These are phyloP conservation scores for Cyanoliseus patagonus DNA, from an alignment of 2,113 vertebrate genomes.

Conservation along the genomic window DNA sequence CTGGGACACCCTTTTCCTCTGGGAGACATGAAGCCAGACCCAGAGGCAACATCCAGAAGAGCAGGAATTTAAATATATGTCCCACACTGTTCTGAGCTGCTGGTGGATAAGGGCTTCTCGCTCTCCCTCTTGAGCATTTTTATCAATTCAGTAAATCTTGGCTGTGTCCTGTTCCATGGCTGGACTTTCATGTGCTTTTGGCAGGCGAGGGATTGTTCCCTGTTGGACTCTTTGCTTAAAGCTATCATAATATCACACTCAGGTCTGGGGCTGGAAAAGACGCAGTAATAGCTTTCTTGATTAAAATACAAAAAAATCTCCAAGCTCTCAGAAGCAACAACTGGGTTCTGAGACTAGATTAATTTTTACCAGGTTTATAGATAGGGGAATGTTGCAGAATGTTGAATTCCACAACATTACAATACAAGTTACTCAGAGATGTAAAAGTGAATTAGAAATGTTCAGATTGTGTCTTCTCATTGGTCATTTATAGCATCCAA, in stretches of 20 bases:
- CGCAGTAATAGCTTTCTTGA: neutral
- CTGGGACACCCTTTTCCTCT: neutral
- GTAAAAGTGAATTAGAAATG: neutral
- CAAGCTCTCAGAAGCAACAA: neutral
- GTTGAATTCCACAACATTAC: neutral
- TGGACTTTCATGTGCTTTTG: neutral
- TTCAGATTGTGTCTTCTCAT: neutral
- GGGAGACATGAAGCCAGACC: neutral
- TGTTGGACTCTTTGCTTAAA: neutral
- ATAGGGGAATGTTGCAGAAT: neutral
- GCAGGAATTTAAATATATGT: neutral
- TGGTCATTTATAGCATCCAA: neutral
- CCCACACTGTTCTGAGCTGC: neutral
- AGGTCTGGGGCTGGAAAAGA: neutral
- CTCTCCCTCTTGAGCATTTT: neutral
- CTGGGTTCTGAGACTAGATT: neutral
- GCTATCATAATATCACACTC: neutral
- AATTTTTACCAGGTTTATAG: neutral
- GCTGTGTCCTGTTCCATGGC: neutral
- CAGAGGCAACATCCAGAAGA: rapidly evolving
- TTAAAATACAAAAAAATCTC: neutral
- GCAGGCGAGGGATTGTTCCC: neutral
- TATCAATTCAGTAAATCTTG: neutral
- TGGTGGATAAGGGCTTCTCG: neutral
- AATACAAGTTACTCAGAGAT: neutral